Base-by-base conservation (phyloP, 2,113 vertebrate species). In the Grammomys surdaster region DNA sequence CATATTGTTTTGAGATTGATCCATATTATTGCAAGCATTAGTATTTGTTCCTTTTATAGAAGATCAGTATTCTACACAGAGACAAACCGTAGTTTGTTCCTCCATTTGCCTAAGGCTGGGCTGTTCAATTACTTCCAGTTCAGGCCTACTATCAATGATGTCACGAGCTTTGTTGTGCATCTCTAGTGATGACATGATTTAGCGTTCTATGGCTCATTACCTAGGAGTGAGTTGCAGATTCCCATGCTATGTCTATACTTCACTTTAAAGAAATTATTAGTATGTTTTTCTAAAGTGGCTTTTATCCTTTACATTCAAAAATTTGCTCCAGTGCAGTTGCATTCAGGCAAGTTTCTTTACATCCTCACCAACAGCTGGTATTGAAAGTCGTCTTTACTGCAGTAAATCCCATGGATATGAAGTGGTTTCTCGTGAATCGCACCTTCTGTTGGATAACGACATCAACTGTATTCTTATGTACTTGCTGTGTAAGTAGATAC, bases 261-360 rank as follows among this genome's bases (percentile, higher is more conserved):
- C 69, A 77, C 60, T 72, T 82, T 87, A 75, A 36, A 88, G 90
- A 84, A 81, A 77, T 46, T 63, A 81, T 54, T 54, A 87, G 85
- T 54, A 33, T 89, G 40, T 8, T 81, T 95, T 90, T 58, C 40
- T 60, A 40, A 93, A 90, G 43, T 65, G 36, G 58, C n/a, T 4
- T 0, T 31, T 24, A 24, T 11, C 70, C 36, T 95, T 90, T 51
- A 58, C 43, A 58, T 87, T 73, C 46, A 46, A 95, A 80, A 76
- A 51, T 13, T 33, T 43, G 46, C 22, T 51, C 26, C 54, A 72
- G 10, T 24, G 70, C 65, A 67, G 19, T 24, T 43, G 14, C n/a
- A 46, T 82, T 33, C 48, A 16, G 3, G 76, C 17, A 8, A 92
- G 65, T 91, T 72, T 77, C 69, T 84, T 22, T 1, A 46, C 9